These are phyloP conservation scores for Drosophila ambigua DNA, from an alignment of 1,140 invertebrate genomes.

Conservation along the genomic window DNA sequence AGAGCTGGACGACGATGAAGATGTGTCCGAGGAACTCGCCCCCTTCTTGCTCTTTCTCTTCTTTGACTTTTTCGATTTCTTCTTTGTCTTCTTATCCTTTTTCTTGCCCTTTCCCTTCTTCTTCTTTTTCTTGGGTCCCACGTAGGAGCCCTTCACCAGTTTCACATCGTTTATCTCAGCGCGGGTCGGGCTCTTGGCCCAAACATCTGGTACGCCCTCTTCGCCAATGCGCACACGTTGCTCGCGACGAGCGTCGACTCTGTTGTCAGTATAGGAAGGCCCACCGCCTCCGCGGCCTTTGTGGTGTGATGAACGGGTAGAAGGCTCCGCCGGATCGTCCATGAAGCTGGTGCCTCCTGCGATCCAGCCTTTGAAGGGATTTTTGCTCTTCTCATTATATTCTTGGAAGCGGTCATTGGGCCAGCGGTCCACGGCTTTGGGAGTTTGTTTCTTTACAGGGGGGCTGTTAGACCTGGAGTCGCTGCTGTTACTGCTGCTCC, in stretches of 20 bases:
- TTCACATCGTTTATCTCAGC: conserved; percentile 83
- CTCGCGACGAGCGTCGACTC: conserved; percentile 87
- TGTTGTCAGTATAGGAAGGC: conserved; percentile 46
- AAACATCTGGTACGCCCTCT: conserved; percentile 87
- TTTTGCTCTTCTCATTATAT: conserved; percentile 55
- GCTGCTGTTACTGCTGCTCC: conserved; percentile 15
- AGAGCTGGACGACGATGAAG: conserved; percentile 41
- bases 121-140: conserved; percentile 85
- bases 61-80: conserved; percentile 85
- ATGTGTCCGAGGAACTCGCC: conserved; percentile 64
- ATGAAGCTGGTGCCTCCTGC: conserved; percentile 58
- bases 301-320: conserved; percentile 22
- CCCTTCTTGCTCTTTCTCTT: conserved; percentile 84
- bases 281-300: conserved; percentile 6
- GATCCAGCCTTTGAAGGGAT: conserved; percentile 64
- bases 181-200: conserved; percentile 89
- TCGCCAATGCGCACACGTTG: conserved; percentile 90
- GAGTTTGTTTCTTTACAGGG: conserved; percentile 10
- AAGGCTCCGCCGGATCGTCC: conserved; percentile 57
- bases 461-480: conserved; percentile 33
- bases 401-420: conserved; percentile 82
- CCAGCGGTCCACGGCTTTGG: conserved; percentile 77
- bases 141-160: conserved; percentile 83
- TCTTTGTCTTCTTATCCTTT: conserved; percentile 85
- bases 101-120: conserved; percentile 84